Percentiles rank a stretch among this genome's conserved stretches.
These are phyloP conservation scores for Agrochola litura DNA, from an alignment of 2,888 invertebrate genomes.

Conservation along the genomic window DNA sequence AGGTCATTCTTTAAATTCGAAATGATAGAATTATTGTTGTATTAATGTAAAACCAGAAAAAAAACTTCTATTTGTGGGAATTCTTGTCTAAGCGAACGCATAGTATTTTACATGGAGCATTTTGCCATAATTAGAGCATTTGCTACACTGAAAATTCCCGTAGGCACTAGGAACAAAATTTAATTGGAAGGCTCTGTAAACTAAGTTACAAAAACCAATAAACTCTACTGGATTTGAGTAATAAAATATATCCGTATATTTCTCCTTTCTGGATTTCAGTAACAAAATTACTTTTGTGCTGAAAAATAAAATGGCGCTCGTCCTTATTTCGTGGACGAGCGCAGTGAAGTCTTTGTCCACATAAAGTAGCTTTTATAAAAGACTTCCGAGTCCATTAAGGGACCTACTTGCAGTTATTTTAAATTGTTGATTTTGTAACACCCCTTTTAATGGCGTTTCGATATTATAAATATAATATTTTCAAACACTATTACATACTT, in stretches of 20 bases:
- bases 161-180: not conserved
- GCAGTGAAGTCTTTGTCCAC: conserved; percentile 39
- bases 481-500: not conserved
- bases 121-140: not conserved
- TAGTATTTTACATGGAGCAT: not conserved
- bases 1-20: not conserved
- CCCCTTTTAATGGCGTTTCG: not conserved
- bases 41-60: not conserved
- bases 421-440: conserved; percentile 6
- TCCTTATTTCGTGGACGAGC: conserved; percentile 17
- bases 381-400: conserved; percentile 23
- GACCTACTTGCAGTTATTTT: not conserved
- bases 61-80: not conserved
- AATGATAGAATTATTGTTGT: not conserved
- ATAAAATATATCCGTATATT: not conserved
- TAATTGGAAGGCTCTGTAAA: not conserved
- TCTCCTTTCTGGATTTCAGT: not conserved
- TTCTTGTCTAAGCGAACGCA: not conserved
- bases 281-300: not conserved
- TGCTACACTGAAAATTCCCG: not conserved
- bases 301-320: conserved; percentile 2
- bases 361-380: conserved; percentile 35
- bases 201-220: not conserved
- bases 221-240: not conserved
- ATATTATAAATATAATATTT: not conserved